These are phyloP conservation scores for Pedetes capensis DNA, from an alignment of 2,113 vertebrate genomes.

Conservation along the genomic window DNA sequence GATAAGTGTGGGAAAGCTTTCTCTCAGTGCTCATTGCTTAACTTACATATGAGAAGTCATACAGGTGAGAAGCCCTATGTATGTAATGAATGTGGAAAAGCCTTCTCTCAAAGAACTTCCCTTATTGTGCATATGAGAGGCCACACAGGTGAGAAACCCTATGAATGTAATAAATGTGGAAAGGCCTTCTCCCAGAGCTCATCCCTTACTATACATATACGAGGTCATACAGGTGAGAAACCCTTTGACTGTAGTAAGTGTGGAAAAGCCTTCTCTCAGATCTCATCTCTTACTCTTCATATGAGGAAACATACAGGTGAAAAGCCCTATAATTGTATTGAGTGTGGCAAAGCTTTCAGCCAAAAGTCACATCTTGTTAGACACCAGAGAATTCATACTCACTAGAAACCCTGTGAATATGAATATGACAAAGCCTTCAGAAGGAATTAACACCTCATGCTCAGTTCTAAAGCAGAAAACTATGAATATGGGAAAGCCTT, in stretches of 20 bases:
- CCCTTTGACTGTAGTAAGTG: constrained; percentile 76
- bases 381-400: constrained; percentile 75
- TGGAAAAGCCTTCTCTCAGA: constrained; percentile 76
- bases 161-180: constrained; percentile 79
- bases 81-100: constrained; percentile 78
- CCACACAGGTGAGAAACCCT: constrained; percentile 78
- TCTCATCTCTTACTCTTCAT: constrained; percentile 68
- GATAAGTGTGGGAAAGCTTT: constrained; percentile 74
- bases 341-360: constrained; percentile 76
- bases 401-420: constrained; percentile 20
- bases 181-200: constrained; percentile 81
- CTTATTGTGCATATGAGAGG: constrained; percentile 76
- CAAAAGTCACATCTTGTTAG: constrained; percentile 76
- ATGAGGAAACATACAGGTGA: constrained; percentile 76
- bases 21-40: constrained; percentile 72
- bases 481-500: neutral
- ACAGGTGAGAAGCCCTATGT: constrained; percentile 75
- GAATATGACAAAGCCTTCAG: neutral
- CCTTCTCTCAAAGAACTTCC: constrained; percentile 78
- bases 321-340: constrained; percentile 74
- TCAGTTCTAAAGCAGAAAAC: neutral
- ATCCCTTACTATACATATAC: constrained; percentile 78
- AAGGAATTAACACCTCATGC: neutral
- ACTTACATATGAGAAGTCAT: constrained; percentile 74
- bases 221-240: constrained; percentile 80